These are phyloP conservation scores for Cavia aperea DNA, from an alignment of 2,113 vertebrate genomes.

Conservation along the genomic window DNA sequence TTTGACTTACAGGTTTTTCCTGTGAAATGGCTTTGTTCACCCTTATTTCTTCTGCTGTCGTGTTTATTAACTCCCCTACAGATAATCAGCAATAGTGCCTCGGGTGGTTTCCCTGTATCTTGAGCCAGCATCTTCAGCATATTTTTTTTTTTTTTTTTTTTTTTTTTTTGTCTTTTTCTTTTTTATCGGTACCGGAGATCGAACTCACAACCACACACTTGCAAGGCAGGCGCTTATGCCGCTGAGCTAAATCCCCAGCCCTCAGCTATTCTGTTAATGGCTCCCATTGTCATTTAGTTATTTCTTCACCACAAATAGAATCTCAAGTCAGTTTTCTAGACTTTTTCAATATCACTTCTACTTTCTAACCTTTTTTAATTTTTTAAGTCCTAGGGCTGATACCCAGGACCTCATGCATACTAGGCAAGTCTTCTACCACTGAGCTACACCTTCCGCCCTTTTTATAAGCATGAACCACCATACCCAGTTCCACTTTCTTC, in stretches of 20 bases:
- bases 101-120: not conserved
- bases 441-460: not conserved
- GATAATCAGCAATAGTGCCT: not conserved
- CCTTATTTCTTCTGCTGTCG: not conserved
- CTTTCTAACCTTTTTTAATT: not conserved
- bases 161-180: too few species aligned
- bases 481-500: not conserved
- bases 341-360: not conserved
- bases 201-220: too few species aligned
- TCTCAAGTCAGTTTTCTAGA: not conserved
- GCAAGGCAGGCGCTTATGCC: too few species aligned
- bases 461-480: not conserved
- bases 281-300: not conserved
- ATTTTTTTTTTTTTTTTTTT: too few species aligned
- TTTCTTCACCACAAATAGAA: not conserved
- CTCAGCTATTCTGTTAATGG: not conserved
- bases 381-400: not conserved
- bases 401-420: not conserved
- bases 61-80: not conserved
- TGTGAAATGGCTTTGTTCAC: not conserved
- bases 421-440: not conserved
- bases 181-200: too few species aligned
- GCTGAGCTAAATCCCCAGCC: too few species aligned
- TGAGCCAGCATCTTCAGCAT: not conserved
- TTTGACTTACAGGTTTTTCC: not conserved